Percentiles rank a stretch among this genome's conserved stretches.
These are phyloP conservation scores for Papilio machaon DNA, from an alignment of 1,140 invertebrate species.

Conservation along the genomic window DNA sequence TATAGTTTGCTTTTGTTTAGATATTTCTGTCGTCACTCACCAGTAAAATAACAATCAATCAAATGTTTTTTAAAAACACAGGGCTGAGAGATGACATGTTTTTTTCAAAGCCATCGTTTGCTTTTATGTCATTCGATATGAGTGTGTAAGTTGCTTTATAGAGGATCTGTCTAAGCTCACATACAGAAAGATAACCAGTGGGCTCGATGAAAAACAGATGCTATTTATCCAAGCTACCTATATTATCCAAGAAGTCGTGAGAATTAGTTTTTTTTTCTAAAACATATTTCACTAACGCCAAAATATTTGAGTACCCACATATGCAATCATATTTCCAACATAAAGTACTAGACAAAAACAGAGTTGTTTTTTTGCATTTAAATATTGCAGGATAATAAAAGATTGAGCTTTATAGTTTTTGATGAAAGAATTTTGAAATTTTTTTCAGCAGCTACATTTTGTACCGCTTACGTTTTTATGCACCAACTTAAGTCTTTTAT, in stretches of 20 bases:
- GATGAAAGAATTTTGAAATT: too few relatives aligned
- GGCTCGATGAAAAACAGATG: neutral
- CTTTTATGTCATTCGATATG: neutral
- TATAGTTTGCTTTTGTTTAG: too few relatives aligned
- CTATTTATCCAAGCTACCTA: neutral
- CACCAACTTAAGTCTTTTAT: too few relatives aligned
- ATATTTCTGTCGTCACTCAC: too few relatives aligned
- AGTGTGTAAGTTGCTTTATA: neutral
- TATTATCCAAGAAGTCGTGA: neutral
- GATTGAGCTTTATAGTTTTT: too few relatives aligned
- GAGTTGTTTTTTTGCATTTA: neutral
- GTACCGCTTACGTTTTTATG: too few relatives aligned
- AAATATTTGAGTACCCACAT: constrained; percentile 14
- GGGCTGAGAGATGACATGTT: neutral
- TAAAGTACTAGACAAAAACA: neutral
- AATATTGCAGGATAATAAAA: neutral
- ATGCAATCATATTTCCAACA: neutral
- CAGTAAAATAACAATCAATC: neutral
- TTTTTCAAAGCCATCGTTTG: neutral
- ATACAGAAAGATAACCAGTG: neutral
- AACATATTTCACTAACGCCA: neutral
- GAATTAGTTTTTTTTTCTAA: neutral
- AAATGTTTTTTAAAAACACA: too few relatives aligned
- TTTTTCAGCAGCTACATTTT: too few relatives aligned
- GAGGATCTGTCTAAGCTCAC: neutral